Percentiles rank a stretch among this genome's conserved stretches.
Evolutionary conservation across 2,797 vertebrate species (phyloP).

Genomic region (Phrynocephalus guinanensis): DNA sequence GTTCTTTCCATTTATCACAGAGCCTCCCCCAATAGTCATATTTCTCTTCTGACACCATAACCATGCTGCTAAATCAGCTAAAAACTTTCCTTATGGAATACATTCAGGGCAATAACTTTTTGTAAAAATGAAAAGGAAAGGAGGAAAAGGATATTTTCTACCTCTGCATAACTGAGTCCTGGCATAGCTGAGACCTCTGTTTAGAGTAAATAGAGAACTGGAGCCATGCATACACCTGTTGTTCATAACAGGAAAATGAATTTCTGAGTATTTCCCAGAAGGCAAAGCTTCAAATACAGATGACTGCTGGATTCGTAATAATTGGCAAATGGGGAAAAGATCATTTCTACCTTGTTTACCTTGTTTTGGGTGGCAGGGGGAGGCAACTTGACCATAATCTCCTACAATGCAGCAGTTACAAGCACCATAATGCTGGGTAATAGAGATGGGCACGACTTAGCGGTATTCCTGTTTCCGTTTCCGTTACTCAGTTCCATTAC

Average conservation of each 20-base stretch:
- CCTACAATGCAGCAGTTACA: too few relatives aligned
- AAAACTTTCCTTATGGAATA: slow-evolving; percentile 19
- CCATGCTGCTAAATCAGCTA: slow-evolving; percentile 48
- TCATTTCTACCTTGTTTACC: background rate
- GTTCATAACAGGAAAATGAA: background rate
- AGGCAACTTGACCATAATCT: too few relatives aligned
- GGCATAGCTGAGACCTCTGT: background rate
- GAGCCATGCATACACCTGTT: background rate
- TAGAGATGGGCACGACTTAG: too few relatives aligned
- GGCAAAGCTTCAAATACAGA: background rate
- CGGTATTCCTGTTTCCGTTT: too few relatives aligned
- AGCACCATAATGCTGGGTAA: too few relatives aligned
- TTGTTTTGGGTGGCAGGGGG: background rate
- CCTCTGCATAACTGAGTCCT: background rate
- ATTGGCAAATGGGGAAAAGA: background rate
- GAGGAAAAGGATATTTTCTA: slow-evolving; percentile 7
- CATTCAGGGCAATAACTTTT: background rate
- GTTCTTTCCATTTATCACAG: slow-evolving; percentile 59
- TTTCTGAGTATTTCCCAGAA: background rate
- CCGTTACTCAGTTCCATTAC: too few relatives aligned
- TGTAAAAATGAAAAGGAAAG: background rate
- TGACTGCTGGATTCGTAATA: background rate
- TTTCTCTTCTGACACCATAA: slow-evolving; percentile 62
- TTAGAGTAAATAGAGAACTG: background rate
- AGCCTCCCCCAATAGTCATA: slow-evolving; percentile 48